These are phyloP conservation scores for Lagocephalus sceleratus DNA, from an alignment of 2,797 vertebrate genomes.

Conservation along the genomic window DNA sequence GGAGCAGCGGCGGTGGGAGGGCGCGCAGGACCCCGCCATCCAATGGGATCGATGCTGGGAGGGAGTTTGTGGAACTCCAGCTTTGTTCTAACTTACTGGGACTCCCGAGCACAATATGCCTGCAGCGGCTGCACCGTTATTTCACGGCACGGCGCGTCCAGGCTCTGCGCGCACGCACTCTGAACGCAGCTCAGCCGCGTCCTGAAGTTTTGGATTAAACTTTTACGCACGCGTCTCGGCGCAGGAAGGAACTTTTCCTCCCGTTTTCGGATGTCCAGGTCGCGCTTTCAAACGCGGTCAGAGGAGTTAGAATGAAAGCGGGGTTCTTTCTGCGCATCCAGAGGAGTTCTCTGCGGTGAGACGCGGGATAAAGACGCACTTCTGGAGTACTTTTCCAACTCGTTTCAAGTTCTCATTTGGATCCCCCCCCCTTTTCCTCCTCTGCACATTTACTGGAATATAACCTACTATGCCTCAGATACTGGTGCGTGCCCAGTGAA, in stretches of 20 bases:
- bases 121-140: conserved; percentile 74
- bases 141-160: conserved; percentile 59
- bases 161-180: conserved; percentile 17
- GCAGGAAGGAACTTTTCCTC: conserved; percentile 26
- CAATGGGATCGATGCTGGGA: conserved; percentile 73
- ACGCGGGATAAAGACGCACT: conserved; percentile 30
- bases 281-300: conserved; percentile 20
- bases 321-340: conserved; percentile 35
- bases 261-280: conserved; percentile 3
- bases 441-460: conserved; percentile 47
- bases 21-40: conserved; percentile 53
- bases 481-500: conserved; percentile 43
- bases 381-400: conserved; percentile 39
- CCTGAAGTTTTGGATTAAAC: conserved; percentile 51
- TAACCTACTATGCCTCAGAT: conserved; percentile 62
- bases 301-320: conserved; percentile 47
- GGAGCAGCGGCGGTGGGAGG: conserved; percentile 43
- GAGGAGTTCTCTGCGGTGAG: conserved; percentile 34
- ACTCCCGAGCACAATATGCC: conserved; percentile 68
- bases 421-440: conserved; percentile 16
- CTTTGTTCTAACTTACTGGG: conserved; percentile 77
- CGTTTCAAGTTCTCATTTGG: not conserved
- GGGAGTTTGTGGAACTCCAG: conserved; percentile 70
- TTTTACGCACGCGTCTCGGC: conserved; percentile 23
- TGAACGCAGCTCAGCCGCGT: conserved; percentile 11